Evolutionary conservation across 1,140 invertebrate genomes (phyloP), one percentile per base, ranked within the genome.

Genomic region (Solenopsis invicta): DNA sequence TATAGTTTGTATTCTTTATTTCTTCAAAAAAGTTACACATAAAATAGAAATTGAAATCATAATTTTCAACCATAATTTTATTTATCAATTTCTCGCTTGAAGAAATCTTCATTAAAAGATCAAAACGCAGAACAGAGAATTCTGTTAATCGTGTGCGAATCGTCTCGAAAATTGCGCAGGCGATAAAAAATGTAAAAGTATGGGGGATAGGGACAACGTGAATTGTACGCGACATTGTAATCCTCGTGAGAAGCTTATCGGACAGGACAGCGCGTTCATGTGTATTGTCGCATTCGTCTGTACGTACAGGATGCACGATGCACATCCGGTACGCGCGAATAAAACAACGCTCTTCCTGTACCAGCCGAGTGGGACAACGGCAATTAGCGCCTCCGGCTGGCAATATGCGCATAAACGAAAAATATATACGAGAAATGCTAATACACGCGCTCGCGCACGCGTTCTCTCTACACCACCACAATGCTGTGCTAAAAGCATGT

Each of bases 231-330:
- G 61, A 88, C 71, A 56, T 77, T 48, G 88, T 88, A 85, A 88
- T 85, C 69, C 87, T 85, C 78, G 64, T 77, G 87, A 89, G 87
- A 85, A 64, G 71, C 78, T 85, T 85, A 89, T 89, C 87, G 87
- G 62, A 50, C 34, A 24, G 50, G 29, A 67, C 45, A 66, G 52
- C 29, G 52, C 64, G 18, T 54, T 62, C n/a, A 12, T 37, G 24
- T 48, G 13, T 34, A 71, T 67, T 67, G 37, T 69, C n/a, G 64
- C 18, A 67, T 67, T 69, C n/a, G 12, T 82, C 41, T 48, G 24
- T 34, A 71, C 52, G 29, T 64, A 29, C 24, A 18, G 59, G 29
- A 64, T 54, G 29, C 52, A 16, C 29, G 12, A 34, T 37, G 54
- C 41, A 59, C 59, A 37, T 59, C 64, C 71, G 87, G 66, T 64